Evolutionary conservation across 2,888 invertebrate species (phyloP), one percentile per base, ranked within the genome.

Genomic region (Limnephilus lunatus): DNA sequence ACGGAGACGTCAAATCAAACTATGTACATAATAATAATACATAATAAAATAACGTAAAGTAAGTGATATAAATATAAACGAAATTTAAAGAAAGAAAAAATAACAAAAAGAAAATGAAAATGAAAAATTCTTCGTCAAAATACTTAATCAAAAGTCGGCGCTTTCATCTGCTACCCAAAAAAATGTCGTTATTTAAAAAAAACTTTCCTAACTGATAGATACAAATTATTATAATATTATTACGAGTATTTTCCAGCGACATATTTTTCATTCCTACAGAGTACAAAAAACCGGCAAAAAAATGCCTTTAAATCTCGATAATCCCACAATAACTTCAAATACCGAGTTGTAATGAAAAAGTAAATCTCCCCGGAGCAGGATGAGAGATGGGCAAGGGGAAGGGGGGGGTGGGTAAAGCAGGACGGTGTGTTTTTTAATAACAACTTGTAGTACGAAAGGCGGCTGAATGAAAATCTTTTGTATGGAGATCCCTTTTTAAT

Each of bases 401-500:
- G 19, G 7, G 53, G 53, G 53, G 0, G 48, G 15, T 48, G 53
- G 3, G 53, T 68, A 68, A 68, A 68, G 25, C 53, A 68, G 53
- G 53, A 68, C 53, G 53, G 53, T 68, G 53, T 68, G 53, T 68
- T 68, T 68, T 53, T 68, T 68, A 68, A 68, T 68, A 68, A 68
- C 53, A 68, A 68, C 53, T 68, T 68, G 53, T 68, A 68, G 83
- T 83, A 83, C 35, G 83, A 83, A 83, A 83, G 88, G 53, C 88
- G 80, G 35, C 53, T 88, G 88, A 88, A 88, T 83, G 53, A 68
- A 19, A 88, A 30, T 68, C 48, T 88, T 88, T 88, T 68, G 88
- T 88, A 31, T 48, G 68, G 68, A 35, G 88, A 25, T 68, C 88
- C 88, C 31, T 88, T 88, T 88, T 88, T 88, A 88, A 88, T 88